Evolutionary conservation across 2,888 invertebrate genomes (phyloP).

Genomic region (Agrochola circellaris): DNA sequence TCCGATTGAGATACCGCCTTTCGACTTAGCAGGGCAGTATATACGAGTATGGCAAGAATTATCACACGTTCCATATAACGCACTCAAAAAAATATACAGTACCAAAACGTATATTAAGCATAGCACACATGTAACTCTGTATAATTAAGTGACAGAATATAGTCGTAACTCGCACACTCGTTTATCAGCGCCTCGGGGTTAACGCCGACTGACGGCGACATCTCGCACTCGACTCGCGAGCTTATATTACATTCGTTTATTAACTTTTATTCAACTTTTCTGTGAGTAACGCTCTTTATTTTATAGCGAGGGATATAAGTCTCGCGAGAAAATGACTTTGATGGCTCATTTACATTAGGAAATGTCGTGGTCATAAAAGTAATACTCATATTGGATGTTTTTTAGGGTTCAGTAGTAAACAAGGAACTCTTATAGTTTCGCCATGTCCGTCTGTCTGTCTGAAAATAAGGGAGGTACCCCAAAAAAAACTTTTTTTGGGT

Average conservation of each 20-base stretch:
- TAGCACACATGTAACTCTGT: slow-evolving; percentile 27
- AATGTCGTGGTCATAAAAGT: slow-evolving; percentile 40
- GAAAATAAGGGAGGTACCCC: no score
- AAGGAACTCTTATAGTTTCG: no score
- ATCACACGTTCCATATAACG: no score
- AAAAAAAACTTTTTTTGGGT: no score
- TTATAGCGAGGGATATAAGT: slow-evolving; percentile 39
- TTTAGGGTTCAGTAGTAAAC: no score
- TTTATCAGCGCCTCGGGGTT: slow-evolving; percentile 58
- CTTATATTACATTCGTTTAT: slow-evolving; percentile 59
- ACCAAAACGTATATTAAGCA: slow-evolving; percentile 29
- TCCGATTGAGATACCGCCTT: no score
- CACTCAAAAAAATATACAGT: neutral
- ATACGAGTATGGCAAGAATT: no score
- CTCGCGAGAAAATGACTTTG: slow-evolving; percentile 46
- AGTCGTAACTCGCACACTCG: slow-evolving; percentile 48
- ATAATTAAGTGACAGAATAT: slow-evolving; percentile 61
- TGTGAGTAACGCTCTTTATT: slow-evolving; percentile 47
- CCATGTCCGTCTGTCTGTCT: no score
- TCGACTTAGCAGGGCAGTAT: no score
- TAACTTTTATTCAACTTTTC: slow-evolving; percentile 62
- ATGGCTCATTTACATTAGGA: slow-evolving; percentile 52
- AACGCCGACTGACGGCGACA: slow-evolving; percentile 47
- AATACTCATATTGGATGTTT: slow-evolving; percentile 18
- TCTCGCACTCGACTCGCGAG: slow-evolving; percentile 49